Conservation (phyloP, 1,140 invertebrate species). For the Hesperophylax magnus region DNA sequence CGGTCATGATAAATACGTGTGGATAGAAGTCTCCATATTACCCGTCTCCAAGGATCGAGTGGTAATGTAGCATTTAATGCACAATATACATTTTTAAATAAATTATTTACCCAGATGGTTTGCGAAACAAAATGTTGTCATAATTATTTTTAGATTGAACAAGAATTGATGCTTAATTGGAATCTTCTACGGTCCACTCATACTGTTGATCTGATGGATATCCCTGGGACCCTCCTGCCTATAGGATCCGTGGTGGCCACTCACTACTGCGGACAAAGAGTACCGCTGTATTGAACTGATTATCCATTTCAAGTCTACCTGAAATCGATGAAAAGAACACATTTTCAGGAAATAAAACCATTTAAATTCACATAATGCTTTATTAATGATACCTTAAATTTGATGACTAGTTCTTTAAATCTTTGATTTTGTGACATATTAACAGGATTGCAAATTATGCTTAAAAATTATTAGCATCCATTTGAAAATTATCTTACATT, state of each 20-base stretch:
- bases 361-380: slow-evolving; percentile 12
- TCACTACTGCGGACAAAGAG: slow-evolving; percentile 6
- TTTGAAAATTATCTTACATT: slow-evolving; percentile 4
- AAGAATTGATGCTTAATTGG: slow-evolving; percentile 30
- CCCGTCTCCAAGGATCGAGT: neutral
- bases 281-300: slow-evolving; percentile 1
- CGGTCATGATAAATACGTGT: slow-evolving; percentile 70
- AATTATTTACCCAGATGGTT: neutral
- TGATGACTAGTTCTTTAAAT: slow-evolving; percentile 9
- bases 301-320: no score
- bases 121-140: neutral
- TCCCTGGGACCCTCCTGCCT: slow-evolving; percentile 67
- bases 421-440: neutral
- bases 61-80: neutral
- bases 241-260: slow-evolving; percentile 13
- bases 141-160: slow-evolving; percentile 8
- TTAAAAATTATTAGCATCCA: neutral
- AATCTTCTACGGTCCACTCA: slow-evolving; percentile 73
- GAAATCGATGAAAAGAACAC: no score
- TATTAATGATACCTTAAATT: slow-evolving; percentile 9
- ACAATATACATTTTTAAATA: neutral
- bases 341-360: neutral
- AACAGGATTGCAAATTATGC: neutral
- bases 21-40: slow-evolving; percentile 73
- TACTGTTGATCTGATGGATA: slow-evolving; percentile 74